Evolutionary conservation across 2,113 vertebrate species (phyloP).

Genomic region (Pollachius pollachius): DNA sequence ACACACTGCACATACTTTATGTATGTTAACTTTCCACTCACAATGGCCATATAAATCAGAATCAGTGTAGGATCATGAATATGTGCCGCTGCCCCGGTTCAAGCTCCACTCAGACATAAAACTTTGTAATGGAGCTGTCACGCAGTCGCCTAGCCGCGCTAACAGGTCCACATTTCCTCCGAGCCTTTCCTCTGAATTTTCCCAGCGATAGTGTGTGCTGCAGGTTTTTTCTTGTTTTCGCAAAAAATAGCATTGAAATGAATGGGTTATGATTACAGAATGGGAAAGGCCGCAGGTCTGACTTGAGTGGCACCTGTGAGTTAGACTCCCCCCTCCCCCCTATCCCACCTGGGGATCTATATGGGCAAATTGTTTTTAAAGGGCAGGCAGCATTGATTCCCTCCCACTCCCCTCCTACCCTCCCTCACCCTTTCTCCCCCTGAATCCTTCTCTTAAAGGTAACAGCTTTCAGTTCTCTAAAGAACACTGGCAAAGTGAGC

Average conservation of each 20-base stretch:
- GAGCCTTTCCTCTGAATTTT: constrained; percentile 3
- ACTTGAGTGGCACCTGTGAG: constrained; percentile 24
- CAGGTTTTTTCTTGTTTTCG: not conserved
- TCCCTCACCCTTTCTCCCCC: not conserved
- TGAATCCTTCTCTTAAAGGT: constrained; percentile 15
- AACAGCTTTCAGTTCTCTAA: constrained; percentile 43
- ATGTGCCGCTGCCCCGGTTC: not conserved
- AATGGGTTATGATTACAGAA: constrained; percentile 12
- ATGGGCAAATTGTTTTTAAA: constrained; percentile 51
- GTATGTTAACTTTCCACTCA: constrained; percentile 3
- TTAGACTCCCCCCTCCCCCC: not conserved
- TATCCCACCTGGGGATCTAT: constrained; percentile 17
- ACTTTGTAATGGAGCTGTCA: constrained; percentile 9
- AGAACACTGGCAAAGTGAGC: constrained; percentile 19
- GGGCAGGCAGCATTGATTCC: constrained; percentile 55
- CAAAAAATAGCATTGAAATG: constrained; percentile 8
- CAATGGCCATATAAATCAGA: constrained; percentile 14
- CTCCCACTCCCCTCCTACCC: not conserved
- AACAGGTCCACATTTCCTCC: not conserved
- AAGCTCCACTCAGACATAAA: not conserved
- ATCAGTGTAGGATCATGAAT: not conserved
- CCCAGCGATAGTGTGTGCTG: constrained; percentile 5
- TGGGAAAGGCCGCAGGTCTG: constrained; percentile 22
- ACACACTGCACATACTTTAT: constrained; percentile 3
- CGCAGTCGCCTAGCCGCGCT: not conserved